Percentiles rank a stretch among this genome's conserved stretches.
Conservation (phyloP, 2,888 invertebrate species). For the Stegana nigrithorax region DNA sequence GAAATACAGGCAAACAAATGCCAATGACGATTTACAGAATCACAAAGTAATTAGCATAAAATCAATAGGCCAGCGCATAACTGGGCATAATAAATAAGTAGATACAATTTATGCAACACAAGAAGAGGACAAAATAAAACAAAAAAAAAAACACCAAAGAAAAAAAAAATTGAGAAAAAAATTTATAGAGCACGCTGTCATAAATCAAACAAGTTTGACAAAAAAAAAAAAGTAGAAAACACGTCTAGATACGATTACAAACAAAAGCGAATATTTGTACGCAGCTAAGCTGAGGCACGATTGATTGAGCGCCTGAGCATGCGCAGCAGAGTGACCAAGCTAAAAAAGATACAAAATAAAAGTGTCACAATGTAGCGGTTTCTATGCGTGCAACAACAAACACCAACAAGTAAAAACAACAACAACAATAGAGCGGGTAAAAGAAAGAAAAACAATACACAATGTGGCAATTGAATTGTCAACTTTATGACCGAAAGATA, state of each 20-base stretch:
- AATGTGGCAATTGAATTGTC: slow-evolving; percentile 55
- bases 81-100: too few relatives aligned
- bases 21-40: slow-evolving; percentile 23
- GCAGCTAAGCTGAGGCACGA: too few relatives aligned
- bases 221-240: neutral
- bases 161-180: slow-evolving; percentile 40
- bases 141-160: too few relatives aligned
- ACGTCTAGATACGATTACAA: neutral
- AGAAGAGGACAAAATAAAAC: too few relatives aligned
- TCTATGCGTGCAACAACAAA: too few relatives aligned
- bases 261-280: neutral
- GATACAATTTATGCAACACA: slow-evolving; percentile 28
- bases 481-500: slow-evolving; percentile 44
- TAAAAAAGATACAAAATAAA: slow-evolving; percentile 40
- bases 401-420: too few relatives aligned
- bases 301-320: neutral
- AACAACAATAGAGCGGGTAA: too few relatives aligned
- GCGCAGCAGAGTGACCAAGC: neutral
- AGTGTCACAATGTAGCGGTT: slow-evolving; percentile 48
- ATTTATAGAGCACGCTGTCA: slow-evolving; percentile 53
- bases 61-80: slow-evolving; percentile 47
- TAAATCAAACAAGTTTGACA: slow-evolving; percentile 41
- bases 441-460: slow-evolving; percentile 46
- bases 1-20: slow-evolving; percentile 18
- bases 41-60: slow-evolving; percentile 48